Evolutionary conservation across 2,888 invertebrate species (phyloP), one percentile per base, ranked within the genome.

Genomic region (Ommatoiulus sabulosus): DNA sequence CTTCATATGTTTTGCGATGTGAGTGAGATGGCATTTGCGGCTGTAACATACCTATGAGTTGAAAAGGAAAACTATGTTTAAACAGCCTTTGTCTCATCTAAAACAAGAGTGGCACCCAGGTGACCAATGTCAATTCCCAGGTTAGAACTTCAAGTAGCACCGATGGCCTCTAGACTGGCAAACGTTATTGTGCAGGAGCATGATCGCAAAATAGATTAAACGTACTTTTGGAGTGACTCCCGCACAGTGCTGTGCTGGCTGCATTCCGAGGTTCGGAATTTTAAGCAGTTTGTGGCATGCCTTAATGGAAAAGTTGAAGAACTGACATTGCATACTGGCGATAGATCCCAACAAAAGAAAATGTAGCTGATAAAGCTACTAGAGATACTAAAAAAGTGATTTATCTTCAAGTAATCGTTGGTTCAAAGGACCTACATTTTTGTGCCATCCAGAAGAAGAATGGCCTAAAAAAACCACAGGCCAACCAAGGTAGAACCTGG

Each of bases 1-100:
- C 12, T 57, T 6, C 24, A 52, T 35, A 8, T 46, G 0, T 52
- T 63, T 12, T 87, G 63, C 12, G 4, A 87, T 87, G 57, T 44
- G 6, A 46, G 44, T 8, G 86, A 86, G 44, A 43, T 44, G 7
- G 86, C 43, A 43, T 86, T 46, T 86, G 86, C 86, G 5, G 86
- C 86, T 17, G 44, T 86, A 0, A 44, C 20, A 15, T 86, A 44
- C 15, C 44, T 86, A 8, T 10, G 86, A 7, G 10, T 44, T 3
- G n/a, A 3, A 84, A 35, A 15, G n/a, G 35, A 35, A 84, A 2
- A 80, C 10, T 6, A 52, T 12, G 15, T 52, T 52, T 0, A 52
- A 52, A 10, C 12, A 52, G 52, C 52, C 0, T 12, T 12, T 17
- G 52, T 52, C 3, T 10, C 63, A n/a, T 0, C 20, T 0, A 63